Percentiles rank a stretch among this genome's conserved stretches.
Evolutionary conservation across 2,888 invertebrate genomes (phyloP).

Genomic region (Xiphydria camelus): DNA sequence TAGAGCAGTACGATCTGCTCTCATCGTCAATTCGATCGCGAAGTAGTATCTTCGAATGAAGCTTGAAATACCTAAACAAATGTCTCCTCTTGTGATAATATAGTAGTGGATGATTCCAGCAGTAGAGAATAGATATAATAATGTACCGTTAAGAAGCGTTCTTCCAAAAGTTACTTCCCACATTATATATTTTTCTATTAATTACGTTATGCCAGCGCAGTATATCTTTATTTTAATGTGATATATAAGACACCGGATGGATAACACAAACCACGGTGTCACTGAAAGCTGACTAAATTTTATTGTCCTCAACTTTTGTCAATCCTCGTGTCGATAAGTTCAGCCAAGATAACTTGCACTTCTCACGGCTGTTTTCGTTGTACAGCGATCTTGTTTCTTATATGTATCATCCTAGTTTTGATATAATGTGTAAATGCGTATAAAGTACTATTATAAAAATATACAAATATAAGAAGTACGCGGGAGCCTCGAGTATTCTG

Average conservation of each 20-base stretch:
- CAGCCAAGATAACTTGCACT: background rate
- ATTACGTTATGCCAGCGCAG: background rate
- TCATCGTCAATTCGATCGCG: too few relatives aligned
- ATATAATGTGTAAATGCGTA: too few relatives aligned
- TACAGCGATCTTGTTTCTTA: too few relatives aligned
- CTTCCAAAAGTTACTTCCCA: conserved; percentile 22
- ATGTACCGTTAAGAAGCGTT: conserved; percentile 27
- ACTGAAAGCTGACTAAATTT: background rate
- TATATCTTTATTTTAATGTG: conserved; percentile 1
- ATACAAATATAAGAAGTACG: background rate
- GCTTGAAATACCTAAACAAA: conserved; percentile 1
- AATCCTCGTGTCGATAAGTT: background rate
- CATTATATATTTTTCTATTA: conserved; percentile 14
- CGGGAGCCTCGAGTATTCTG: too few relatives aligned
- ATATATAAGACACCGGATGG: background rate
- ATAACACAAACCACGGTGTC: background rate
- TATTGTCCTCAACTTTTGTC: background rate
- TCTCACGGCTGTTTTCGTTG: background rate
- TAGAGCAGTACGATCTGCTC: too few relatives aligned
- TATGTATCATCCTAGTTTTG: background rate
- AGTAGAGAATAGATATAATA: conserved; percentile 11
- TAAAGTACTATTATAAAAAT: too few relatives aligned
- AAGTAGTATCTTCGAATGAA: background rate
- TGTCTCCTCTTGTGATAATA: conserved; percentile 4
- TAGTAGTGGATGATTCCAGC: conserved; percentile 3